phyloP scores from a whole-genome alignment of 1,140 invertebrate genomes.

The Apolygus lucorum region DNA sequence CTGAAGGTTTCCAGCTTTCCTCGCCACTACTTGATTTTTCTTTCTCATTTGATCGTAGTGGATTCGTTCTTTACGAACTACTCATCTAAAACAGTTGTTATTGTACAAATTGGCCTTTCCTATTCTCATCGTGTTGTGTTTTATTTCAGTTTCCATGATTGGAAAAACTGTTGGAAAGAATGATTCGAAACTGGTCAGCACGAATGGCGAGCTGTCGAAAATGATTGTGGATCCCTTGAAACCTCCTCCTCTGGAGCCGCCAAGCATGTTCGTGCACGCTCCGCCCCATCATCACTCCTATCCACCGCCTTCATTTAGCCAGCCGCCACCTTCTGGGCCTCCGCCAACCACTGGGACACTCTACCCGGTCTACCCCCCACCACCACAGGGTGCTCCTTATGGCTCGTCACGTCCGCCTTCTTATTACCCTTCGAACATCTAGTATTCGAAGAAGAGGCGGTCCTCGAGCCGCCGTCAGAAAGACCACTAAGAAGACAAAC shows the following conservation, averaged over 20 bases:
- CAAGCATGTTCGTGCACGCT: background rate
- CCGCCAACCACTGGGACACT: background rate
- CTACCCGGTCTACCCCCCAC: slow-evolving; percentile 19
- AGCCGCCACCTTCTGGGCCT: background rate
- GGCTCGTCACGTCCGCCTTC: background rate
- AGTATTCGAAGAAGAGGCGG: background rate
- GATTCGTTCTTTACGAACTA: background rate
- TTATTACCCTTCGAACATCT: slow-evolving; percentile 21
- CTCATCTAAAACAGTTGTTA: too few relatives aligned
- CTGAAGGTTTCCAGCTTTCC: background rate
- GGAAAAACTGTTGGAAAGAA: background rate
- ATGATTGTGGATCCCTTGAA: background rate
- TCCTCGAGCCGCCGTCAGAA: background rate
- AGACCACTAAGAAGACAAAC: background rate
- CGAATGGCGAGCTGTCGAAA: slow-evolving; percentile 11
- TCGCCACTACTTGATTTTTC: background rate
- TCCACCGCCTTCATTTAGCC: background rate
- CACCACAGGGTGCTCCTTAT: background rate
- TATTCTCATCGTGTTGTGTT: background rate
- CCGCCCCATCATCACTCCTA: background rate
- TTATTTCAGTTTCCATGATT: slow-evolving; percentile 1
- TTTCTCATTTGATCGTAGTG: background rate
- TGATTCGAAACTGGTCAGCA: background rate
- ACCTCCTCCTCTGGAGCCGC: slow-evolving; percentile 5
- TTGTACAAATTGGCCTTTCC: background rate